These are phyloP conservation scores for Neocrepidodera transversa DNA, from an alignment of 2,888 invertebrate genomes.

Conservation along the genomic window DNA sequence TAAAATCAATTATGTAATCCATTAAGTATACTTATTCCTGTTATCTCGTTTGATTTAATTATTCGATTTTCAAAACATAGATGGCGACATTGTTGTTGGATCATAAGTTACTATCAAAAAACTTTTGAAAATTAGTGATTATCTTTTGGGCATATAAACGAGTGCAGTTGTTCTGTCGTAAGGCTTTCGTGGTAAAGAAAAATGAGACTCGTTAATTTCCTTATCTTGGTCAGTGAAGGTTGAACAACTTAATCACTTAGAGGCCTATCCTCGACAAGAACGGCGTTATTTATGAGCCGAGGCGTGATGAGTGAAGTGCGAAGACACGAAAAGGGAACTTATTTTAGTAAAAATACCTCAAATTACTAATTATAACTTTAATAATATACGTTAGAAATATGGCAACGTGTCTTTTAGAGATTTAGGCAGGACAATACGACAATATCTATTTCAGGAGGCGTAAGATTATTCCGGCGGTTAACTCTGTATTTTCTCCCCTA, in stretches of 20 bases:
- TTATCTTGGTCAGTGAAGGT: constrained; percentile 28
- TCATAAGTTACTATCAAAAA: too few relatives aligned
- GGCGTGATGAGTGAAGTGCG: constrained; percentile 10
- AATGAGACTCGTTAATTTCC: constrained; percentile 25
- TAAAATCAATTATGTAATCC: too few relatives aligned
- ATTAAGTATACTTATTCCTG: too few relatives aligned
- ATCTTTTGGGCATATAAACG: too few relatives aligned
- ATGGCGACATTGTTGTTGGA: too few relatives aligned
- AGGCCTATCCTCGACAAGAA: constrained; percentile 15
- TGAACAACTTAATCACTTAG: constrained; percentile 29
- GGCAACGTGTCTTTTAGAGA: constrained; percentile 5
- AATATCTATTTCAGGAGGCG: constrained; percentile 23
- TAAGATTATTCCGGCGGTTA: constrained; percentile 32
- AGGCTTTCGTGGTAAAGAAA: constrained; percentile 21
- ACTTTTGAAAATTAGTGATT: too few relatives aligned
- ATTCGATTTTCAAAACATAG: too few relatives aligned
- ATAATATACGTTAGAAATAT: constrained; percentile 4
- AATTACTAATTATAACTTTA: not conserved
- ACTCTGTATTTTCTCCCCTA: constrained; percentile 35
- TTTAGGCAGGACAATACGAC: constrained; percentile 31
- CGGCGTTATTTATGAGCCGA: constrained; percentile 20
- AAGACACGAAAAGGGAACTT: not conserved
- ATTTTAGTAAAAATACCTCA: too few relatives aligned
- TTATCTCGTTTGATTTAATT: too few relatives aligned
- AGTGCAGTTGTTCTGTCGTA: not conserved